Evolutionary conservation across 2,113 vertebrate species (phyloP).

Genomic region (Chelonoidis abingdonii): DNA sequence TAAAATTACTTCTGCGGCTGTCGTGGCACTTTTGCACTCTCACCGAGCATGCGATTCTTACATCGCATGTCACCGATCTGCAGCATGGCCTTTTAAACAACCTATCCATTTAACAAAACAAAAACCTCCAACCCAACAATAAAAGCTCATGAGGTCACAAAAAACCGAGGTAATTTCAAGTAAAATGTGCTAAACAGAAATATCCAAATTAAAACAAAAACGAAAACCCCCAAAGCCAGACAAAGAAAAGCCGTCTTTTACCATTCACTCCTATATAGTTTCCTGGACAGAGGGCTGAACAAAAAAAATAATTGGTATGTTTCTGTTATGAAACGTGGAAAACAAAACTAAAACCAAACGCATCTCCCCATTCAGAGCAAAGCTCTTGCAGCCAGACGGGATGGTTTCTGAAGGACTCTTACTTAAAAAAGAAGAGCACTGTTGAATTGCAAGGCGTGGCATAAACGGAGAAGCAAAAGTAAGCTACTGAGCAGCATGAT

Average conservation of each 20-base stretch:
- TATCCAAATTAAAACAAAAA: slow-evolving; percentile 76
- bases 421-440: neutral
- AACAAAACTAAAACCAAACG: neutral
- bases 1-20: slow-evolving; percentile 74
- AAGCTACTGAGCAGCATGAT: neutral
- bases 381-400: neutral
- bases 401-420: neutral
- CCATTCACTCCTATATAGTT: neutral
- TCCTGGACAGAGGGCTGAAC: slow-evolving; percentile 33
- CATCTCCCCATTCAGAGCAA: neutral
- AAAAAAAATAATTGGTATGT: neutral
- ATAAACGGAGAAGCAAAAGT: neutral
- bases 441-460: neutral
- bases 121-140: slow-evolving; percentile 72
- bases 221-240: slow-evolving; percentile 36
- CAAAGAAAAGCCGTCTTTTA: slow-evolving; percentile 25
- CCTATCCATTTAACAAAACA: slow-evolving; percentile 5
- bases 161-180: slow-evolving; percentile 98
- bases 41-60: neutral
- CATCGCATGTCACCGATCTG: slow-evolving; percentile 56
- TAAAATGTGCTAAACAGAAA: slow-evolving; percentile 92
- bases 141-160: slow-evolving; percentile 96
- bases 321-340: neutral
- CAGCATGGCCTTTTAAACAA: slow-evolving; percentile 52
- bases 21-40: slow-evolving; percentile 71